These are phyloP conservation scores for Dorcus hopei DNA, from an alignment of 2,888 invertebrate species.

Conservation along the genomic window DNA sequence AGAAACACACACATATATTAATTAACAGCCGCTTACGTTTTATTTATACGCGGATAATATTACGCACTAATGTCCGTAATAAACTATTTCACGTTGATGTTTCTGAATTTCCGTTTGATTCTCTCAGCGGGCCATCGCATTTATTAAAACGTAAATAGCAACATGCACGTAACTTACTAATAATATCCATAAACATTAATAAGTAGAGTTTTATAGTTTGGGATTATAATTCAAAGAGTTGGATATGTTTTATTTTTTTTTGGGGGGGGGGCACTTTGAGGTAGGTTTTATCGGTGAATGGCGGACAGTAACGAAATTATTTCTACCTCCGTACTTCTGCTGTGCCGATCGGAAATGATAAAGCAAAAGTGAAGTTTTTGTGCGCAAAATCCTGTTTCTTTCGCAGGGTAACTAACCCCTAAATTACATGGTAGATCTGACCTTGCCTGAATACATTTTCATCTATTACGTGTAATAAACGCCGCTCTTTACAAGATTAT, in stretches of 20 bases:
- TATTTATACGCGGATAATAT: no score
- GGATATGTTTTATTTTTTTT: no score
- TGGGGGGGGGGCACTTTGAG: neutral
- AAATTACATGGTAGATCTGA: neutral
- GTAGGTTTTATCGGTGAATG: neutral
- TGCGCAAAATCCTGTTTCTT: neutral
- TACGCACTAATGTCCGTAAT: no score
- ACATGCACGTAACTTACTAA: neutral
- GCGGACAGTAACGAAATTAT: constrained; percentile 5
- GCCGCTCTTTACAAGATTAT: neutral
- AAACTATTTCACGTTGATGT: no score
- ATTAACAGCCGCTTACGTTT: no score
- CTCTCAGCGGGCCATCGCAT: neutral
- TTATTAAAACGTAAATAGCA: neutral
- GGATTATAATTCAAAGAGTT: no score
- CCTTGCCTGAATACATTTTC: no score
- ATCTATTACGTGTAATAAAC: neutral
- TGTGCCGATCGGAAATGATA: constrained; percentile 16
- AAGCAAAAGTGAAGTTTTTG: constrained; percentile 13
- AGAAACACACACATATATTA: no score
- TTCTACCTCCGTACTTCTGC: constrained; percentile 8
- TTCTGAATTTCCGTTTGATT: no score
- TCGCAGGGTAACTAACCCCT: constrained; percentile 5
- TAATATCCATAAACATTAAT: neutral
- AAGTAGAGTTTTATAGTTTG: no score